Evolutionary conservation across 2,113 vertebrate genomes (phyloP).

Genomic region (Pedetes capensis): DNA sequence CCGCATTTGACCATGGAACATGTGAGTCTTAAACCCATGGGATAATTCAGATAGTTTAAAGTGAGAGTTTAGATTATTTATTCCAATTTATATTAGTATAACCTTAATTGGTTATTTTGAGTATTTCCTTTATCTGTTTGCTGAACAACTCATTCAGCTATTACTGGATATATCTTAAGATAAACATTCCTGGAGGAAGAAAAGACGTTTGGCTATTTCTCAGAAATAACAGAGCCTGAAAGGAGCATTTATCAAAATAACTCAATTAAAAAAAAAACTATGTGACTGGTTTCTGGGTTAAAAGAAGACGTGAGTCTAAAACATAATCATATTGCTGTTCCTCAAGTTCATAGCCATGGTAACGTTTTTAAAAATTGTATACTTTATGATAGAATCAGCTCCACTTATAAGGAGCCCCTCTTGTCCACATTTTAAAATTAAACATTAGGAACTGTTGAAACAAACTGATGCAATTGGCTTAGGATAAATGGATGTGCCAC

Average conservation of each 20-base stretch:
- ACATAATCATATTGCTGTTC: conserved; percentile 35
- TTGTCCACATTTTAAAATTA: conserved; percentile 13
- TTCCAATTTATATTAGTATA: conserved; percentile 60
- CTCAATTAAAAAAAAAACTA: conserved; percentile 19
- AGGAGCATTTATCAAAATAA: conserved; percentile 68
- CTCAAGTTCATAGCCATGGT: conserved; percentile 22
- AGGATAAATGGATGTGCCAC: background rate
- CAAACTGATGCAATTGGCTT: background rate
- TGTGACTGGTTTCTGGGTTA: conserved; percentile 23
- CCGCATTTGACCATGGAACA: background rate
- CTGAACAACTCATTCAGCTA: conserved; percentile 68
- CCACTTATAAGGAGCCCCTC: background rate
- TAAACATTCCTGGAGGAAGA: conserved; percentile 71
- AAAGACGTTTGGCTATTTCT: conserved; percentile 71
- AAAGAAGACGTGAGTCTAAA: conserved; percentile 50
- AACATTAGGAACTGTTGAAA: conserved; percentile 30
- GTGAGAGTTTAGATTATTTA: conserved; percentile 46
- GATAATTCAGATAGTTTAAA: conserved; percentile 58
- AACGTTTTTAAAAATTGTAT: conserved; percentile 15
- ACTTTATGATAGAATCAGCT: conserved; percentile 31
- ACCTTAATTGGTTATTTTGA: conserved; percentile 65
- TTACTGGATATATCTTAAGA: conserved; percentile 71
- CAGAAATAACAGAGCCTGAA: conserved; percentile 70
- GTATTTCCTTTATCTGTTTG: conserved; percentile 68
- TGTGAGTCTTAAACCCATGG: background rate